These are phyloP conservation scores for Galeopsomyia nigrocyanea DNA, from an alignment of 2,888 invertebrate species.

Conservation along the genomic window DNA sequence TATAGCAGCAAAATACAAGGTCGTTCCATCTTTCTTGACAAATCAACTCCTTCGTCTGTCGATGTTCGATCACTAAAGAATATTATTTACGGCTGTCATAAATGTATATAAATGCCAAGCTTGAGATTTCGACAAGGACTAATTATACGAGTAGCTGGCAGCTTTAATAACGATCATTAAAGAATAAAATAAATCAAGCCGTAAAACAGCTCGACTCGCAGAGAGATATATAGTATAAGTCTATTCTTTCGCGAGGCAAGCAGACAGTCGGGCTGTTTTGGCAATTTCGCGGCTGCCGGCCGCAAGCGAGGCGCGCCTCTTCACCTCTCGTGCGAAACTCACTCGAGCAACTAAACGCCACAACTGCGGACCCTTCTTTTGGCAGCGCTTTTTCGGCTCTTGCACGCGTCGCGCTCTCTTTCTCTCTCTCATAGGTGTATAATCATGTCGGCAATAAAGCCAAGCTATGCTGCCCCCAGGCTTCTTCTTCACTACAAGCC, in stretches of 20 bases:
- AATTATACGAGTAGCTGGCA: slow-evolving; percentile 19
- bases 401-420: background rate
- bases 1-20: too few relatives aligned
- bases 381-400: too few relatives aligned
- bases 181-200: slow-evolving; percentile 29
- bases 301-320: too few relatives aligned
- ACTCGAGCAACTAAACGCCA: too few relatives aligned
- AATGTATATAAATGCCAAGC: slow-evolving; percentile 25
- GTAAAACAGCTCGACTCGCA: background rate
- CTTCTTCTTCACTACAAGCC: background rate
- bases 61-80: background rate
- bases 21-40: too few relatives aligned
- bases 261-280: slow-evolving; percentile 17
- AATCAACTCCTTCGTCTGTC: slow-evolving; percentile 6
- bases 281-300: slow-evolving; percentile 14
- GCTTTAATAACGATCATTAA: slow-evolving; percentile 35
- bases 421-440: background rate
- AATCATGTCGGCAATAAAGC: slow-evolving; percentile 15
- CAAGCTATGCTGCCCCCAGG: background rate
- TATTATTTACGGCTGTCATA: slow-evolving; percentile 29
- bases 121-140: slow-evolving; percentile 3
- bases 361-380: too few relatives aligned
- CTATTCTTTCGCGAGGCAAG: too few relatives aligned
- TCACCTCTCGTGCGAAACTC: too few relatives aligned
- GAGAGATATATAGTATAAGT: too few relatives aligned